Evolutionary conservation across 2,888 invertebrate genomes (phyloP), one percentile per base, ranked within the genome.

Genomic region (Prosapia bicincta): DNA sequence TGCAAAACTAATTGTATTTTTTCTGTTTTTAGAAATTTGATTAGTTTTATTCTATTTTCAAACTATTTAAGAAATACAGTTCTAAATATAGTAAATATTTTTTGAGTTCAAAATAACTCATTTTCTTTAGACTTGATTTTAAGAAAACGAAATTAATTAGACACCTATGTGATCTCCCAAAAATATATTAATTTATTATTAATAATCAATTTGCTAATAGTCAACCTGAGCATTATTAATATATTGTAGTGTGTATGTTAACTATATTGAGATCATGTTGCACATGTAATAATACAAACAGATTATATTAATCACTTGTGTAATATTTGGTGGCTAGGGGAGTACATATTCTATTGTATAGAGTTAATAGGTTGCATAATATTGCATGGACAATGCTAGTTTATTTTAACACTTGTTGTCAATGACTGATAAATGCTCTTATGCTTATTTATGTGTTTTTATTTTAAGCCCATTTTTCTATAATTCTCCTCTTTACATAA

Each of bases 221-320:
- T 54, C 54, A 54, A 54, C 54, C 54, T 54, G 20, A 20, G 54
- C 20, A 54, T 54, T 54, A 54, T 54, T 54, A 54, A 54, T 54
- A 54, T 54, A 25, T 66, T 69, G 65, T 74, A 74, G 74, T 74
- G 69, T 74, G 54, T 54, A 54, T 54, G 74, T 74, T 74, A 74
- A 54, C 69, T 74, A 74, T 74, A 74, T 65, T 43, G 43, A 74
- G 72, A 79, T 80, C 86, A 87, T 87, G 86, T 87, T 86, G 86
- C 86, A 86, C 86, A 86, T 86, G 86, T 85, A 85, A 83, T 84
- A 84, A 84, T 84, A 83, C 81, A 74, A 28, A 74, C 74, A 67
- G 87, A 87, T 87, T 87, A 87, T 85, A 87, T 87, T 87, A 87
- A 87, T 87, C 87, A 86, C 85, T 84, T 85, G 84, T 86, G 85